Percentiles rank a stretch among this genome's conserved stretches.
These are phyloP conservation scores for Scarus forsteni DNA, from an alignment of 2,797 vertebrate species.

Conservation along the genomic window DNA sequence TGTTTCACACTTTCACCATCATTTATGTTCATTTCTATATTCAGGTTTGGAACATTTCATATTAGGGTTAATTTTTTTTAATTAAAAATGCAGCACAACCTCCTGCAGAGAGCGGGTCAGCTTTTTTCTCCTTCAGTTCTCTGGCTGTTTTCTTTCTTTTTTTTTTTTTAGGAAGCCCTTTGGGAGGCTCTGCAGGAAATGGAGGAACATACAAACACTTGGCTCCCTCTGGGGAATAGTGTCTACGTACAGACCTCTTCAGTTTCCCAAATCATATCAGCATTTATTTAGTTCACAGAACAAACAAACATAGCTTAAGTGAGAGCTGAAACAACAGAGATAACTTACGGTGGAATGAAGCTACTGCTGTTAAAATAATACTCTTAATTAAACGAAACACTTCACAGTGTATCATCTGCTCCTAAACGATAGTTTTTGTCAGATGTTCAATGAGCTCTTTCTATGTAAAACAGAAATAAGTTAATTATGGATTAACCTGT, in stretches of 20 bases:
- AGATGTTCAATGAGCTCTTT: too few species aligned
- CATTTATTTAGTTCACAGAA: not conserved
- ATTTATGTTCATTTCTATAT: slow-evolving; percentile 5
- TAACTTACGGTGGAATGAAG: not conserved
- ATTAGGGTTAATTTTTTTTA: slow-evolving; percentile 1
- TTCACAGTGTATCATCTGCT: too few species aligned
- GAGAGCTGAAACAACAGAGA: slow-evolving; percentile 1
- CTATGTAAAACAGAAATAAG: too few species aligned
- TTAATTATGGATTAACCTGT: too few species aligned
- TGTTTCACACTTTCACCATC: slow-evolving; percentile 7
- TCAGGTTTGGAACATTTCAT: too few species aligned
- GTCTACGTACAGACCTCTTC: slow-evolving; percentile 5
- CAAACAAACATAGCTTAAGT: not conserved
- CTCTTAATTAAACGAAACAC: too few species aligned
- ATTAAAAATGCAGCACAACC: not conserved
- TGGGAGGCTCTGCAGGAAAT: slow-evolving; percentile 64
- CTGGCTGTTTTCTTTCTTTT: not conserved
- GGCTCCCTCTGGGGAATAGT: slow-evolving; percentile 23
- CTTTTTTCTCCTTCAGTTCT: slow-evolving; percentile 31
- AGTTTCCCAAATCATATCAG: not conserved
- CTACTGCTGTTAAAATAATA: not conserved
- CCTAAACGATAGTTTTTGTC: too few species aligned
- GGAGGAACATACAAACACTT: slow-evolving; percentile 60
- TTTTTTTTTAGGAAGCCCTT: slow-evolving; percentile 27
- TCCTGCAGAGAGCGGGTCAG: slow-evolving; percentile 6